phyloP scores from a whole-genome alignment of 2,888 invertebrate genomes.

The Drosophila meridionalis region DNA sequence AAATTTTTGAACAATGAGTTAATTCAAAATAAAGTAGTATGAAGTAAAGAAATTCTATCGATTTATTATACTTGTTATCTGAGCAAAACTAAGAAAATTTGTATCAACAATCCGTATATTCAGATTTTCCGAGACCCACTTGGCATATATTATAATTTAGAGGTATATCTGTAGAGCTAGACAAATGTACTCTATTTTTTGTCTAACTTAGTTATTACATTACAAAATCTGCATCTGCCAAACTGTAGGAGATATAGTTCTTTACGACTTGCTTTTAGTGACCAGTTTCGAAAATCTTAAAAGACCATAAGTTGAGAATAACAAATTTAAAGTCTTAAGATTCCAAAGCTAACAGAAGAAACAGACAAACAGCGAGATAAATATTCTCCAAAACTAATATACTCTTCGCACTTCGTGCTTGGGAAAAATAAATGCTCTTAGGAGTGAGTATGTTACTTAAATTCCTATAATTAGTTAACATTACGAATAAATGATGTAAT shows the following conservation, averaged over 20 bases:
- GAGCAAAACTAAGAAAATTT: neutral
- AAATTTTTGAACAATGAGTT: neutral
- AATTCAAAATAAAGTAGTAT: neutral
- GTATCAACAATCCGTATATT: neutral
- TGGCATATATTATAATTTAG: neutral
- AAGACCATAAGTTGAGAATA: neutral
- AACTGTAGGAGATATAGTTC: neutral
- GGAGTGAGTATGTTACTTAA: neutral
- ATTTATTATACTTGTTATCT: neutral
- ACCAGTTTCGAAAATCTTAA: neutral
- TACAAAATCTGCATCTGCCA: neutral
- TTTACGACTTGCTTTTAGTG: neutral
- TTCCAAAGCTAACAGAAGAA: neutral
- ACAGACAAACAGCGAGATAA: neutral
- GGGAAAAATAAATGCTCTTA: neutral
- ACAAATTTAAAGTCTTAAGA: neutral
- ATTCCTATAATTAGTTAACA: slow-evolving; percentile 37
- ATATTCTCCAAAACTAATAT: neutral
- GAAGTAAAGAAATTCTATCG: no score
- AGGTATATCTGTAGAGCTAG: neutral
- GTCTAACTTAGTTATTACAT: neutral
- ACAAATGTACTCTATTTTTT: neutral
- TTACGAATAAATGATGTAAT: slow-evolving; percentile 30
- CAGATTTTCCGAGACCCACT: neutral
- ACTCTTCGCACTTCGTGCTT: neutral